phyloP scores from a whole-genome alignment of 2,888 invertebrate genomes.

The Scaptomyza reducta region DNA sequence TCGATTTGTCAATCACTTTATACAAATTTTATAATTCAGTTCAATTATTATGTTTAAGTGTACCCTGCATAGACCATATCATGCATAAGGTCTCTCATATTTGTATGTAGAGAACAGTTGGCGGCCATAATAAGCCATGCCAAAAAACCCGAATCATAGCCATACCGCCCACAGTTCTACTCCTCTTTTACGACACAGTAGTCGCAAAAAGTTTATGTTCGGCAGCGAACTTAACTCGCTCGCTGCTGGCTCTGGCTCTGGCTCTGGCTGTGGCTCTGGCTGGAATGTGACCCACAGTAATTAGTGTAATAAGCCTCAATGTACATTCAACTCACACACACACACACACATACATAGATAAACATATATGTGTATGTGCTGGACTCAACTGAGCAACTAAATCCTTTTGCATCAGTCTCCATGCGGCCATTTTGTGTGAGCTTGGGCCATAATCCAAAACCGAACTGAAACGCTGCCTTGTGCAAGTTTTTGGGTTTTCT shows the following conservation, averaged over 20 bases:
- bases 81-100: slow-evolving; percentile 22
- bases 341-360: slow-evolving; percentile 7
- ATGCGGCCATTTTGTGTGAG: slow-evolving; percentile 40
- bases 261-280: neutral
- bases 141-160: slow-evolving; percentile 40
- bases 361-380: slow-evolving; percentile 15
- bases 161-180: neutral
- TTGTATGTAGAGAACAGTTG: slow-evolving; percentile 43
- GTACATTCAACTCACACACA: slow-evolving; percentile 21
- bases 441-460: no score
- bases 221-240: neutral
- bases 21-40: no score
- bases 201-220: slow-evolving; percentile 66
- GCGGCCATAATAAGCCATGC: slow-evolving; percentile 59
- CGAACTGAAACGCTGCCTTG: slow-evolving; percentile 43
- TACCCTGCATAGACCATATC: neutral
- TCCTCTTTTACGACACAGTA: slow-evolving; percentile 32
- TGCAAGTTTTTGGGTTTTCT: slow-evolving; percentile 12
- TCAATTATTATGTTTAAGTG: neutral
- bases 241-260: neutral
- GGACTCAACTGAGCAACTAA: slow-evolving; percentile 13
- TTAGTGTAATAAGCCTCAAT: slow-evolving; percentile 78
- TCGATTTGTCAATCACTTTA: no score
- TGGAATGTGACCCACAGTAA: slow-evolving; percentile 62
- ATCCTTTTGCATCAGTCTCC: slow-evolving; percentile 54